Evolutionary conservation across 2,888 invertebrate species (phyloP).

Genomic region (Dynastes hyllus): DNA sequence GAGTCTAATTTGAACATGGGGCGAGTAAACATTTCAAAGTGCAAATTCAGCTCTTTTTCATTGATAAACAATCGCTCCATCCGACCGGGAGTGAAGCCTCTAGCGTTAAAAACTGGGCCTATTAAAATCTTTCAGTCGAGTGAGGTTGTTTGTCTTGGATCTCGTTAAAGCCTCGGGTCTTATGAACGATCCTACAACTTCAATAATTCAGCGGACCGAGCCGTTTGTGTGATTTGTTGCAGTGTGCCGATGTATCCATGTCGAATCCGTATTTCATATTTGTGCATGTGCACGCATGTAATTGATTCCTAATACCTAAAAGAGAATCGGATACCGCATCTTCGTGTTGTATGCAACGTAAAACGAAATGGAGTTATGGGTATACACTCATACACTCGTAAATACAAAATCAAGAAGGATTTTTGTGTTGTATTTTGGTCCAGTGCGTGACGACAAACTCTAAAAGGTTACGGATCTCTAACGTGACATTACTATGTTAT

Average conservation of each 20-base stretch:
- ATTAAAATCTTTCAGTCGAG: constrained; percentile 71
- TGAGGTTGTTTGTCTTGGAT: constrained; percentile 68
- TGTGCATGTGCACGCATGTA: constrained; percentile 39
- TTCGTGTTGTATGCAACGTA: too few relatives aligned
- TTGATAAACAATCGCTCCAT: constrained; percentile 65
- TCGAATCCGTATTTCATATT: constrained; percentile 44
- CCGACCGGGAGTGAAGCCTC: constrained; percentile 60
- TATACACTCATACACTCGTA: too few relatives aligned
- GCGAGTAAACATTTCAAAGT: constrained; percentile 57
- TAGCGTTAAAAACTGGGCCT: constrained; percentile 69
- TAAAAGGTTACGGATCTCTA: too few relatives aligned
- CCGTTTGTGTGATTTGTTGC: constrained; percentile 62
- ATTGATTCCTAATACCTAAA: constrained; percentile 38
- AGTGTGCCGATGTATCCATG: constrained; percentile 55
- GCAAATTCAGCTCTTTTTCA: constrained; percentile 64
- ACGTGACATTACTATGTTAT: too few relatives aligned
- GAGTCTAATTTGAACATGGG: constrained; percentile 56
- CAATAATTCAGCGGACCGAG: constrained; percentile 62
- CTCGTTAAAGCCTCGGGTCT: constrained; percentile 63
- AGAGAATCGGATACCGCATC: neutral
- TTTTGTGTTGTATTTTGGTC: too few relatives aligned
- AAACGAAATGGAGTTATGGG: too few relatives aligned
- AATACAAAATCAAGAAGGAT: too few relatives aligned
- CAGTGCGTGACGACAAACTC: too few relatives aligned
- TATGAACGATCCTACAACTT: constrained; percentile 52